Evolutionary conservation across 2,797 vertebrate species (phyloP).

Genomic region (Karalla daura): DNA sequence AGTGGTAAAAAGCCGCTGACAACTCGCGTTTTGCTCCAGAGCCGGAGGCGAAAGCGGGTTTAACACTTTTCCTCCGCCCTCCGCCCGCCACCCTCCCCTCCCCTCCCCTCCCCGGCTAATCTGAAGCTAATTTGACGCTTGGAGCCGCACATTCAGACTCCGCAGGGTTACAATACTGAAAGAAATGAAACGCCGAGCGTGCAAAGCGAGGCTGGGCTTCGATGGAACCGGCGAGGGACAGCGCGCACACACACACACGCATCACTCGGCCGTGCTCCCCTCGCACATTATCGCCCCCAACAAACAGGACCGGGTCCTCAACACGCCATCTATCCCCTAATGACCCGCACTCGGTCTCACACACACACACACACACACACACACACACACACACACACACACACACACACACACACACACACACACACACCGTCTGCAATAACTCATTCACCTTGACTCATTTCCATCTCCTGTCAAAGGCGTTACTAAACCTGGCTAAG

Average conservation of each 20-base stretch:
- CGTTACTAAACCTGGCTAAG: conserved; percentile 47
- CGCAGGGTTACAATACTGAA: not conserved
- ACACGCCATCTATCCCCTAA: conserved; percentile 37
- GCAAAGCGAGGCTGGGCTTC: not conserved
- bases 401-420: no score
- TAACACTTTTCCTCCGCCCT: not conserved
- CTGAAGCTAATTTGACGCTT: not conserved
- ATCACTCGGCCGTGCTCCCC: conserved; percentile 58
- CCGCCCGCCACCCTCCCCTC: no score
- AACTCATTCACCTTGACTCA: conserved; percentile 70
- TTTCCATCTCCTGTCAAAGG: conserved; percentile 64
- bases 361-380: no score
- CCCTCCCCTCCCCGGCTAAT: no score
- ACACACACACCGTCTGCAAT: conserved; percentile 38
- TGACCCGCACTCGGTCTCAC: no score
- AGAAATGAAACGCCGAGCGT: not conserved
- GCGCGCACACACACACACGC: conserved; percentile 46
- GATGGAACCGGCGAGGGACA: conserved; percentile 26
- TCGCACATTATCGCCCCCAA: conserved; percentile 72
- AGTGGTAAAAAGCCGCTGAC: conserved; percentile 14
- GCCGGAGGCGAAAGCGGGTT: not conserved
- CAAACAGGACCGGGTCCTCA: conserved; percentile 49
- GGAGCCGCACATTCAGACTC: not conserved
- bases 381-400: no score
- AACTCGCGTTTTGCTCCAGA: not conserved